These are phyloP conservation scores for Sebastes fasciatus DNA, from an alignment of 2,113 vertebrate species.

Conservation along the genomic window DNA sequence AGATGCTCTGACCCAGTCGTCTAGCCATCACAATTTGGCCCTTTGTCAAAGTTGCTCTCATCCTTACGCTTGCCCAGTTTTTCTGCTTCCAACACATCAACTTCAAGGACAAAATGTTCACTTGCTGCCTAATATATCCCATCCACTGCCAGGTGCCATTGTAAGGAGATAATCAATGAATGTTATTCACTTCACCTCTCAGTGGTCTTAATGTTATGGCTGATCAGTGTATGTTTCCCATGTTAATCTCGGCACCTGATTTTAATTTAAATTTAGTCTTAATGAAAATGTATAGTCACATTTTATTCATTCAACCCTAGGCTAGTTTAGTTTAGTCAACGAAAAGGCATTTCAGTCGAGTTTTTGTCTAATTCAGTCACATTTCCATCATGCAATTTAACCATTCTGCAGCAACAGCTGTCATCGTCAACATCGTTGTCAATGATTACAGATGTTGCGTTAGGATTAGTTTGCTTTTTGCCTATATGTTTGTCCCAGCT, in stretches of 20 bases:
- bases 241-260: neutral
- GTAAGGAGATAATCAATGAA: too few species aligned
- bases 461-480: neutral
- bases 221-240: neutral
- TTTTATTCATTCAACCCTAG: neutral
- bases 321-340: neutral
- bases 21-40: too few species aligned
- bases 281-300: neutral
- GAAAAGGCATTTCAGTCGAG: too few species aligned
- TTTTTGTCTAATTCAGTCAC: neutral
- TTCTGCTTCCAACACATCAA: too few species aligned
- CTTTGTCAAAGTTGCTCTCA: too few species aligned
- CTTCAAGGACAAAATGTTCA: too few species aligned
- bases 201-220: too few species aligned
- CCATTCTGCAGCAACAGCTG: neutral
- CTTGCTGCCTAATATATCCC: too few species aligned
- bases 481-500: neutral
- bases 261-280: neutral
- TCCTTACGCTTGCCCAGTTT: too few species aligned
- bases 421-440: neutral
- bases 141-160: too few species aligned
- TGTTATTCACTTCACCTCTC: too few species aligned
- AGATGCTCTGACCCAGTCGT: too few species aligned
- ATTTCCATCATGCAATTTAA: neutral
- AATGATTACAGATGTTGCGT: neutral